Percentiles rank a stretch among this genome's conserved stretches.
Conservation (phyloP, 2,888 invertebrate species). For the Girardia tigrina region DNA sequence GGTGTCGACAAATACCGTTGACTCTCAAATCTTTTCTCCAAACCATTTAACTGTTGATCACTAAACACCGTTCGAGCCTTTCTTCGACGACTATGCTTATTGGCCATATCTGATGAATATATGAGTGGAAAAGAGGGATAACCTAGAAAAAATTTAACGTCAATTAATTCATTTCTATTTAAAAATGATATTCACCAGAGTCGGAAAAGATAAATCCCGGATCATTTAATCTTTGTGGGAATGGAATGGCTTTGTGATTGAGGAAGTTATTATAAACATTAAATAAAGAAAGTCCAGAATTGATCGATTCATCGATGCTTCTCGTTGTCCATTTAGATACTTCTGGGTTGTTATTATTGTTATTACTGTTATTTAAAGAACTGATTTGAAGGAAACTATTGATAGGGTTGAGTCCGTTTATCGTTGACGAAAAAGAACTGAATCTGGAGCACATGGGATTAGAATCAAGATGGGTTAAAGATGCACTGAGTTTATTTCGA, state of each 20-base stretch:
- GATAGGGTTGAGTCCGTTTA: neutral
- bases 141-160: neutral
- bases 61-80: constrained; percentile 81
- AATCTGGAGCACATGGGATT: neutral
- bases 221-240: neutral
- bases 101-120: constrained; percentile 8
- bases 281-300: constrained; percentile 7
- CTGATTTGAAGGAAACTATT: constrained; percentile 1
- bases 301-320: constrained; percentile 2
- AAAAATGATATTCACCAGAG: neutral
- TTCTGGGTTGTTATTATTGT: neutral
- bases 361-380: neutral
- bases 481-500: neutral
- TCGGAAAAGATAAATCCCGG: neutral
- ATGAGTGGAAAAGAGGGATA: constrained; percentile 1
- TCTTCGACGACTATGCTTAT: constrained; percentile 76
- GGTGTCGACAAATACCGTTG: constrained; percentile 89
- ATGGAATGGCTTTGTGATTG: neutral
- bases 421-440: neutral
- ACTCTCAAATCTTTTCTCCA: constrained; percentile 83
- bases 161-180: neutral
- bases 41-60: constrained; percentile 60
- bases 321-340: neutral
- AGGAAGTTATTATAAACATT: constrained; percentile 17
- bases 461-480: neutral